Evolutionary conservation across 2,888 invertebrate species (phyloP), one percentile per base, ranked within the genome.

Genomic region (Drosophila cognata): DNA sequence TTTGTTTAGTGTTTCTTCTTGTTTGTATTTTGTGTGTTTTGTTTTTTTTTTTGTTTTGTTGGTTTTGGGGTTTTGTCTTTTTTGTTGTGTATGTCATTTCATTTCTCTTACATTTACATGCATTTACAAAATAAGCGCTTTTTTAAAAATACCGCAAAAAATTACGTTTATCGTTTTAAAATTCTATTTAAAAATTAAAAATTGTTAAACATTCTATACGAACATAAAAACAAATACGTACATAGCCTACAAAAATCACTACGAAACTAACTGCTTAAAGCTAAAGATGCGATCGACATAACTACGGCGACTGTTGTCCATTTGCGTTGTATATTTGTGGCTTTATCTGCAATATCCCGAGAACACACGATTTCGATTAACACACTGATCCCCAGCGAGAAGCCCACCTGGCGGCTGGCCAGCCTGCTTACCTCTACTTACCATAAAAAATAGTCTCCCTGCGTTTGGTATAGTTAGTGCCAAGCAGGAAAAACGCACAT

Each of bases 371-470:
- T 21, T 41, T 28, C 51, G 28, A 60, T 66, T 73, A 60, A 36
- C 35, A 21, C 38, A 57, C 21, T 18, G 38, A 5, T 57, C 11
- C 5, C 1, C 28, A 11, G 3, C 16, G 41, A 25, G 28, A 29
- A 16, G 29, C 18, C 5, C n/a, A 21, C 21, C 57, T 31, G 36
- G 31, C 35, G 7, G 43, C 43, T 59, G 35, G 68, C 36, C 50
- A 35, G 72, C 71, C 79, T 56, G 82, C 91, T 92, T 91, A 92
- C 91, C 91, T 91, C 85, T 91, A 91, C 92, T 93, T 92, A 93
- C 93, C 93, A 92, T 93, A 93, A 90, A 93, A 93, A 84, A 93
- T 92, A 83, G 93, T 93, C 90, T 93, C 93, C 86, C 92, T 91
- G 87, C 93, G 91, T 81, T 93, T 93, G 84, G 93, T 93, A 81